Evolutionary conservation across 2,888 invertebrate genomes (phyloP).

Genomic region (Drosophila merina): DNA sequence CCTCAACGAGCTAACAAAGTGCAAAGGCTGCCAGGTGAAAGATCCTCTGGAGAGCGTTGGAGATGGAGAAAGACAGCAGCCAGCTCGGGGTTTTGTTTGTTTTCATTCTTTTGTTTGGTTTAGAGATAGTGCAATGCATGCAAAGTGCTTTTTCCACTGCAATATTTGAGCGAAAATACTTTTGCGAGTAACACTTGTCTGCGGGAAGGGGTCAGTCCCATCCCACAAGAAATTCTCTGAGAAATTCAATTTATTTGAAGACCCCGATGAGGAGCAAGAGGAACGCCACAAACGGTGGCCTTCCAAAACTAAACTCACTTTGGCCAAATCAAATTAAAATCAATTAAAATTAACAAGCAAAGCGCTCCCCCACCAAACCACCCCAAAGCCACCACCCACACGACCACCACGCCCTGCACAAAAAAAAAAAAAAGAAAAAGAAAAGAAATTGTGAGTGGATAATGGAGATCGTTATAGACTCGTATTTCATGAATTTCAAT

Average conservation of each 20-base stretch:
- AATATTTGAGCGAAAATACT: conserved; percentile 22
- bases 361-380: conserved; percentile 43
- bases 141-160: conserved; percentile 23
- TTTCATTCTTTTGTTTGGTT: conserved; percentile 28
- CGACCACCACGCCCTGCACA: conserved; percentile 11
- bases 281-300: conserved; percentile 14
- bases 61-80: conserved; percentile 15
- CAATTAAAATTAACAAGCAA: conserved; percentile 75
- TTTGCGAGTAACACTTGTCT: conserved; percentile 13
- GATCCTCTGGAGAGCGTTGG: conserved; percentile 26
- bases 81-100: conserved; percentile 20
- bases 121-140: conserved; percentile 35
- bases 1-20: conserved; percentile 51
- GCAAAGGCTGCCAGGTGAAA: conserved; percentile 47
- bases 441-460: too few species aligned
- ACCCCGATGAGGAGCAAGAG: not conserved
- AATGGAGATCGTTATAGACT: too few species aligned
- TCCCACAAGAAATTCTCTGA: conserved; percentile 1
- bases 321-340: conserved; percentile 72
- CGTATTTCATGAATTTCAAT: too few species aligned
- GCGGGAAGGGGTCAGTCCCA: conserved; percentile 13
- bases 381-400: conserved; percentile 6
- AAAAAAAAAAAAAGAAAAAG: not conserved
- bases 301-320: conserved; percentile 56
- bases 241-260: conserved; percentile 40